Base-by-base conservation (phyloP, 92 coral and sea anemone species). In the Heliopora coerulea region DNA sequence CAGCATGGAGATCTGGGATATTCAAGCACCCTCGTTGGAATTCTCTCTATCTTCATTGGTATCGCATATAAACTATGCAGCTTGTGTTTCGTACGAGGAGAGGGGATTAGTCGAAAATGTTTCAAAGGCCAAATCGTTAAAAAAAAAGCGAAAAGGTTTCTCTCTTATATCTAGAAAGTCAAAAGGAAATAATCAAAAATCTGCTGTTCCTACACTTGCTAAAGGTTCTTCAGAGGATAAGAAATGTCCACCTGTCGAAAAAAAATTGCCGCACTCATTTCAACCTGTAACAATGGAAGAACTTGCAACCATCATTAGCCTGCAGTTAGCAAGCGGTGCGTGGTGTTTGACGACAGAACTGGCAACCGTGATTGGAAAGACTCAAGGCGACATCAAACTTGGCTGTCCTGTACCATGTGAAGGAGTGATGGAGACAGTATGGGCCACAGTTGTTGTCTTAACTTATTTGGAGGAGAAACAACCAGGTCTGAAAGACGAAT, bases 241-340 rank as follows among this genome's bases (percentile, higher is more conserved):
- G 3, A n/a, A n/a, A n/a, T n/a, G n/a, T n/a, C n/a, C n/a, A n/a
- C n/a, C n/a, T n/a, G n/a, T n/a, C n/a, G n/a, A n/a, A n/a, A n/a
- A n/a, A n/a, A n/a, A n/a, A n/a, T n/a, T n/a, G n/a, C n/a, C n/a
- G n/a, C n/a, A n/a, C n/a, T n/a, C n/a, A n/a, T n/a, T n/a, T n/a
- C n/a, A n/a, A n/a, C 20, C 14, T 20, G 18, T 25, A 28, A 29
- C 67, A 27, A 19, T 12, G 39, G 74, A 24, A 0, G 8, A 63
- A 0, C 72, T 78, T 13, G 13, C 72, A 20, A 65, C 35, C 7
- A 50, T 84, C 27, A 81, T 89, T 54, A 62, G 87, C 7, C 78
- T 91, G 48, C 97, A 91, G 75, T 68, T 82, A 49, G 96, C 97
- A 12, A 82, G 88, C 39, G 97, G 96, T 24, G 86, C 90, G 0